Conservation (phyloP, 2,888 invertebrate species). For the Dynastes grantii region DNA sequence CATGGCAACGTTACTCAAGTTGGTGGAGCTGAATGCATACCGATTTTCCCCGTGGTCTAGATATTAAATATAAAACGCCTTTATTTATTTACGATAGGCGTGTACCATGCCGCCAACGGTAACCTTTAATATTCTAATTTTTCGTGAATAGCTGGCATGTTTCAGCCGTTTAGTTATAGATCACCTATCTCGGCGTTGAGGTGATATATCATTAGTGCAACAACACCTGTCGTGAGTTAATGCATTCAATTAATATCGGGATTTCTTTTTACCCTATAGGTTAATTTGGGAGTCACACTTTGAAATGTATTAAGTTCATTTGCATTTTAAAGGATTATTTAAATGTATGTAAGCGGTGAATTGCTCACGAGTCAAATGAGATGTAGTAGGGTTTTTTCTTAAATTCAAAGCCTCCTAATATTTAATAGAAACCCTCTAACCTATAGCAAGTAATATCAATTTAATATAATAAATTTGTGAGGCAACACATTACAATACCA, state of each 20-base stretch:
- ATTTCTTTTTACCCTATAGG: background rate
- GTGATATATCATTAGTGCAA: constrained; percentile 23
- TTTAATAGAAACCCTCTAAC: too few relatives aligned
- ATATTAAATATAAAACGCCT: constrained; percentile 48
- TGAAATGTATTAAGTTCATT: constrained; percentile 8
- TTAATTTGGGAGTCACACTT: constrained; percentile 7
- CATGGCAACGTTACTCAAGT: constrained; percentile 33
- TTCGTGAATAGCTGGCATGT: constrained; percentile 47
- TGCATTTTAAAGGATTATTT: background rate
- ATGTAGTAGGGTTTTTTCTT: too few relatives aligned
- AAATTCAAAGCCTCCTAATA: too few relatives aligned
- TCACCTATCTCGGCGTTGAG: constrained; percentile 19
- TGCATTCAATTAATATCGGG: constrained; percentile 11
- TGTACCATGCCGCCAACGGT: constrained; percentile 48
- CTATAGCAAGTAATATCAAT: too few relatives aligned
- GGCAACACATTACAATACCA: too few relatives aligned
- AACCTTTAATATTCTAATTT: constrained; percentile 51
- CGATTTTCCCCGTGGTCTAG: constrained; percentile 39
- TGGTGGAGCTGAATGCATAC: constrained; percentile 45
- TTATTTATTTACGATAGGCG: constrained; percentile 44
- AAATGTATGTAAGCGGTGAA: too few relatives aligned
- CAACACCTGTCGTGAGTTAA: constrained; percentile 37
- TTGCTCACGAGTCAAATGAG: too few relatives aligned
- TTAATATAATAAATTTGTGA: too few relatives aligned
- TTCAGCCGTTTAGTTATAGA: constrained; percentile 31